Conservation (phyloP, 2,113 vertebrate species). For the Spheniscus mendiculus region DNA sequence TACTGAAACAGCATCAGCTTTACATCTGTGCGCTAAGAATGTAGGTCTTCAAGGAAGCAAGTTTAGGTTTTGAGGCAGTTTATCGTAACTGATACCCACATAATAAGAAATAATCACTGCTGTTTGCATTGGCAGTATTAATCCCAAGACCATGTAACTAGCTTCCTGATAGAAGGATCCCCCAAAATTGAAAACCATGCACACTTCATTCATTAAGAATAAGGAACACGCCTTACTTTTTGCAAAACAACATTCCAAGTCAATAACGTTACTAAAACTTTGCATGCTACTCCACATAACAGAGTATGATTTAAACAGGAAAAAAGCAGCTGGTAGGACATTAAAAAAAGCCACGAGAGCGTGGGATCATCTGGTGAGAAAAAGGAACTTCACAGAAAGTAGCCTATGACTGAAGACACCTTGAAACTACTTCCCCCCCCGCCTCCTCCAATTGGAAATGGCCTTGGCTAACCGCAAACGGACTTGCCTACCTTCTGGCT, state of each 20-base stretch:
- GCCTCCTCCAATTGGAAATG: background rate
- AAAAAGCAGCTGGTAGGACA: background rate
- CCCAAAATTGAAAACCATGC: background rate
- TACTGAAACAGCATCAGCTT: background rate
- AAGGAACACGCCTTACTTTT: background rate
- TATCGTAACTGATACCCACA: background rate
- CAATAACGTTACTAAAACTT: background rate
- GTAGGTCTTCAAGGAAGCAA: background rate
- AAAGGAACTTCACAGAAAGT: background rate
- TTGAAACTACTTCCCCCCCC: background rate
- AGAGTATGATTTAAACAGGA: background rate
- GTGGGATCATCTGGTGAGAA: background rate
- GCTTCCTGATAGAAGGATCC: background rate
- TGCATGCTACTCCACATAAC: background rate
- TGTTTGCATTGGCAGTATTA: rapidly evolving
- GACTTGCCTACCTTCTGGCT: background rate
- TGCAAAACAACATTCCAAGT: background rate
- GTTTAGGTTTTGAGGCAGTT: background rate
- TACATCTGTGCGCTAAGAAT: background rate
- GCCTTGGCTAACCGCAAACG: background rate
- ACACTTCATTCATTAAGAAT: background rate
- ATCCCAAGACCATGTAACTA: background rate
- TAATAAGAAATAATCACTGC: background rate
- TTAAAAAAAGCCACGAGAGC: rapidly evolving
- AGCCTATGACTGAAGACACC: background rate